A percentile compares a stretch with the other conserved stretches of the same genome.
Conservation (phyloP, 2,797 vertebrate genomes). For the Characodon lateralis region DNA sequence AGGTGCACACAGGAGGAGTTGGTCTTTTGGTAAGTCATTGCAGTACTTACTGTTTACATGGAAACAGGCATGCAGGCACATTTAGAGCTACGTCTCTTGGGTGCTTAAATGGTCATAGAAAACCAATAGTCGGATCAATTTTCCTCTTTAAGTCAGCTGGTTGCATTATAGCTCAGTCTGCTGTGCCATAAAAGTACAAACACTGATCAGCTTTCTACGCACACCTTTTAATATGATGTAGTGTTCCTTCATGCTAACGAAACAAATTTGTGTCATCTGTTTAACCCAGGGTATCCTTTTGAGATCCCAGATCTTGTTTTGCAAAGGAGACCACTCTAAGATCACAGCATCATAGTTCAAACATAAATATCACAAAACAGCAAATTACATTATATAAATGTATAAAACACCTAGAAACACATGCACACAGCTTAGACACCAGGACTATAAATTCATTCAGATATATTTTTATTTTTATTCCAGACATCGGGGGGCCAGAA, state of each 20-base stretch:
- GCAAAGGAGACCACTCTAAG: no score
- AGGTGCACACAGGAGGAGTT: constrained; percentile 6
- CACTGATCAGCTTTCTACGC: not conserved
- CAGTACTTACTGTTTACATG: constrained; percentile 6
- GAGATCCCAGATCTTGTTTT: not conserved
- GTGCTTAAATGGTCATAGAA: no score
- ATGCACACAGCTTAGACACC: no score
- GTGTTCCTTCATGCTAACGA: not conserved
- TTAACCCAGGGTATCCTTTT: not conserved
- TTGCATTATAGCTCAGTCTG: not conserved
- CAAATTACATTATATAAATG: no score
- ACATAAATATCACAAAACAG: no score
- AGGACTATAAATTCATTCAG: no score
- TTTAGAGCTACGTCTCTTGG: not conserved
- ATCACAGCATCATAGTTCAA: no score
- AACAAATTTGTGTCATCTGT: not conserved
- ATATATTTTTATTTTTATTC: no score
- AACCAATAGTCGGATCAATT: no score
- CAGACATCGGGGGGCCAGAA: no score
- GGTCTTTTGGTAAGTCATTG: constrained; percentile 3
- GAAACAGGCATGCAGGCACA: not conserved
- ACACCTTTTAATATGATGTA: not conserved
- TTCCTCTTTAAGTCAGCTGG: not conserved
- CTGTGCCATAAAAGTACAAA: not conserved
- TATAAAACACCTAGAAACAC: no score